Base-by-base conservation (phyloP, 2,888 invertebrate species). In the Itoplectis maculator region DNA sequence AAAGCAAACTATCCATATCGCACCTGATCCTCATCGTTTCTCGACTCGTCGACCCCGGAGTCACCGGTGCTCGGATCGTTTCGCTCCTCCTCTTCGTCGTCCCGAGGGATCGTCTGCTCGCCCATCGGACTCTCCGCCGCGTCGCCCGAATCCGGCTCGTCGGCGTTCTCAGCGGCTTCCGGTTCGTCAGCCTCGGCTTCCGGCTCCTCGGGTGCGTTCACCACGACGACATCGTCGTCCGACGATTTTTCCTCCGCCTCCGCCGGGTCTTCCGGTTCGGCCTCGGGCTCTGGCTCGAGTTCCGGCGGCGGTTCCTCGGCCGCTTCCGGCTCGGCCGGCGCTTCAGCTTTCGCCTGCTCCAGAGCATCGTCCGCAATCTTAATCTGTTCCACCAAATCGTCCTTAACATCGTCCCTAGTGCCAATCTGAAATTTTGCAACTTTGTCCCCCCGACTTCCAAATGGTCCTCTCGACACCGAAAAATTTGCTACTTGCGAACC, bases 21-120 rank as follows among this genome's bases (percentile, higher is more conserved):
- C 85, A 92, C 92, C 91, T 92, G 90, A 75, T 91, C 91, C 76
- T 92, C 94, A 93, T 92, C 94, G 94, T 89, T 94, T 92, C 91
- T 94, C 91, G 94, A 94, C 87, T 95, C 94, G 84, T 94, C 94
- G 84, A 94, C 94, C 79, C 94, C 92, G 13, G 92, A 92, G 45
- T 91, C 91, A 2, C 90, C 93, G 77, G 91, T 93, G 23, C 94
- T 93, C 76, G 93, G 92, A 81, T 94, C 93, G 65, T 87, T 89
- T 80, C 88, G 86, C 65, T 89, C 89, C 72, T 92, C 94, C 73
- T 92, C 94, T 89, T 94, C 79, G 6, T 80, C 90, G 23, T 87
- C 84, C 15, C 79, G 82, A 66, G 77, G 76, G 37, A 86, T 84
- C 69, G 82, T 83, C 79, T 87, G 82, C 42, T 86, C 85, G 42